These are phyloP conservation scores for Diplodus sargus DNA, from an alignment of 2,797 vertebrate genomes.

Conservation along the genomic window DNA sequence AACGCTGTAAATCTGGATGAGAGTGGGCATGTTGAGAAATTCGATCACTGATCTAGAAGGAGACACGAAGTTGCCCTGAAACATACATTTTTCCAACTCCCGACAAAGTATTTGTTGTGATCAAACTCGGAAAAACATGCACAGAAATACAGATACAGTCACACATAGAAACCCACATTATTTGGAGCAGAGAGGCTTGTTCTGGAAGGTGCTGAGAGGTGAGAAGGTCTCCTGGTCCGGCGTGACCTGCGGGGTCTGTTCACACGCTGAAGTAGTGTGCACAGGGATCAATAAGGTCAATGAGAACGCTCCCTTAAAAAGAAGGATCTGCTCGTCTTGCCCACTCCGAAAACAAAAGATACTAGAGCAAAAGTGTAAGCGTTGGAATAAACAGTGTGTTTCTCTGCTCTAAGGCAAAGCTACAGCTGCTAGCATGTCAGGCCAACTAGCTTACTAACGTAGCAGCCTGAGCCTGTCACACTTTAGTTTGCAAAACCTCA, in stretches of 20 bases:
- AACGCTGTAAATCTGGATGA: slow-evolving; percentile 19
- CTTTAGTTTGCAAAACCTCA: too few species aligned
- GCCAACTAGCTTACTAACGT: not conserved
- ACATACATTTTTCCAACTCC: too few species aligned
- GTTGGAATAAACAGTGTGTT: not conserved
- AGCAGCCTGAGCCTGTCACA: too few species aligned
- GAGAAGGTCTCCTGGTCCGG: not conserved
- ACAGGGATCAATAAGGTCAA: too few species aligned
- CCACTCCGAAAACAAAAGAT: slow-evolving; percentile 5
- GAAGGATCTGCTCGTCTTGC: too few species aligned
- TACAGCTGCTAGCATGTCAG: not conserved
- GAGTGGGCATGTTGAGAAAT: slow-evolving; percentile 10
- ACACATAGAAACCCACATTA: not conserved
- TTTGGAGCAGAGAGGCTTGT: slow-evolving; percentile 3
- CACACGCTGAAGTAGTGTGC: not conserved
- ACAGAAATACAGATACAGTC: not conserved
- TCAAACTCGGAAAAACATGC: slow-evolving; percentile 6
- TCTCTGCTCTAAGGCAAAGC: not conserved
- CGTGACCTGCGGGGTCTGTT: not conserved
- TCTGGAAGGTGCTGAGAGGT: slow-evolving; percentile 1
- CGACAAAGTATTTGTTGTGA: not conserved
- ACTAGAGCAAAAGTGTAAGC: not conserved
- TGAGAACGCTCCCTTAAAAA: too few species aligned
- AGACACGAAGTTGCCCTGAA: too few species aligned
- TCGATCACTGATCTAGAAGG: too few species aligned